A percentile compares a stretch with the other conserved stretches of the same genome.
These are phyloP conservation scores for Aplysina aerophoba DNA, from an alignment of 37 sponge, comb jelly and placozoan species.

Conservation along the genomic window DNA sequence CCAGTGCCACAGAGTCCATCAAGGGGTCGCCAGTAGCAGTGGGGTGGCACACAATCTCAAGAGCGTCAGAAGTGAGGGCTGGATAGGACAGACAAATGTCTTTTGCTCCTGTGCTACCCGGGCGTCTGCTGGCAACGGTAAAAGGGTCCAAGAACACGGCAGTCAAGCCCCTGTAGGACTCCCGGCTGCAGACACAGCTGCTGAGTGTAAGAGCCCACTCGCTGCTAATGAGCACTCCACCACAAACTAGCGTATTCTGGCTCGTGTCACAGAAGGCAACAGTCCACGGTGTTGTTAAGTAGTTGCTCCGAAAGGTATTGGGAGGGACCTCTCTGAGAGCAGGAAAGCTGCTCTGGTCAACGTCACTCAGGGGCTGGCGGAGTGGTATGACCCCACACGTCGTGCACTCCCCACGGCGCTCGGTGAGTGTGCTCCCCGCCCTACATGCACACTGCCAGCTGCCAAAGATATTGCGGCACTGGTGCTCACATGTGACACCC, in stretches of 20 bases:
- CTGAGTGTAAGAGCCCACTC: slow-evolving; percentile 32
- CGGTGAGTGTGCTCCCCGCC: not conserved
- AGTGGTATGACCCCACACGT: slow-evolving; percentile 1
- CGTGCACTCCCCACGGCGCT: not conserved
- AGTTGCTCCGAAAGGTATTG: not conserved
- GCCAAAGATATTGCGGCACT: slow-evolving; percentile 46
- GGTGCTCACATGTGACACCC: slow-evolving; percentile 13
- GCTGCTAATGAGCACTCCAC: not conserved
- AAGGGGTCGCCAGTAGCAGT: not conserved
- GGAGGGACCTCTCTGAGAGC: not conserved
- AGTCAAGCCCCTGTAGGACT: not conserved
- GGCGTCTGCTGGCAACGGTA: not conserved
- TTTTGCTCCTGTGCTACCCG: not conserved
- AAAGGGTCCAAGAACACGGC: slow-evolving; percentile 26
- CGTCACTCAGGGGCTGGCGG: not conserved
- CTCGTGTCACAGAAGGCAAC: not conserved
- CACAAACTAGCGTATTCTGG: not conserved
- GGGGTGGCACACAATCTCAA: slow-evolving; percentile 19
- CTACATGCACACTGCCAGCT: slow-evolving; percentile 58
- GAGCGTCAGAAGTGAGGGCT: not conserved
- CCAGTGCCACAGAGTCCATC: slow-evolving; percentile 3
- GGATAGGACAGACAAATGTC: slow-evolving; percentile 2
- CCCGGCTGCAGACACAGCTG: not conserved
- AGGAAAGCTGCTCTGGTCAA: slow-evolving; percentile 16
- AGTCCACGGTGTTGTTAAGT: slow-evolving; percentile 16